phyloP scores from a whole-genome alignment of 1,140 invertebrate species.

The Eriosoma lanigerum region DNA sequence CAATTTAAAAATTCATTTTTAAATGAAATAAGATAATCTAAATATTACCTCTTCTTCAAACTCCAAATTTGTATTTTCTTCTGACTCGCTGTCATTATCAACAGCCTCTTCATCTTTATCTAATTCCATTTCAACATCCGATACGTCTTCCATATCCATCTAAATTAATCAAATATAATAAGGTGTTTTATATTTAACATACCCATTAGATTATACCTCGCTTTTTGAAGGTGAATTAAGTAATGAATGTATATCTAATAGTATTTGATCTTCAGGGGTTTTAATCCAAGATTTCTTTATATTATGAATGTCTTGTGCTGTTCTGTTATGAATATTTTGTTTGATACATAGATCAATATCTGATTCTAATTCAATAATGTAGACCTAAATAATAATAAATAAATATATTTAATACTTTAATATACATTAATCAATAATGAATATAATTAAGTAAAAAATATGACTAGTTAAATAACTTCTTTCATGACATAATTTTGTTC shows the following conservation, averaged over 20 bases:
- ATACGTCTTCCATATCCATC: slow-evolving; percentile 32
- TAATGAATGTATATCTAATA: slow-evolving; percentile 76
- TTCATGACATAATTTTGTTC: no score
- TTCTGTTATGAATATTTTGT: slow-evolving; percentile 82
- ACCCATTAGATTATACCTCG: slow-evolving; percentile 61
- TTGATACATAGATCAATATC: slow-evolving; percentile 75
- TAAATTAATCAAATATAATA: neutral
- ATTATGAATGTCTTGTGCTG: slow-evolving; percentile 75
- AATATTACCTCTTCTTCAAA: slow-evolving; percentile 43
- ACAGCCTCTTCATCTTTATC: slow-evolving; percentile 14
- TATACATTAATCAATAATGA: no score
- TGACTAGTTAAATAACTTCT: no score
- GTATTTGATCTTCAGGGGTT: slow-evolving; percentile 69
- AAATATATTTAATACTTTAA: no score
- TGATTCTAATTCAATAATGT: slow-evolving; percentile 83
- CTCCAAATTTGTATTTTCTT: slow-evolving; percentile 20
- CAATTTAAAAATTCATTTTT: neutral
- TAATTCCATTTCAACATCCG: slow-evolving; percentile 36
- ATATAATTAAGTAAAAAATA: no score
- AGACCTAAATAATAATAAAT: slow-evolving; percentile 66
- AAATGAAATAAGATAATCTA: neutral
- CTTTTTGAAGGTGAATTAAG: slow-evolving; percentile 76
- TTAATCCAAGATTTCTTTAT: slow-evolving; percentile 76
- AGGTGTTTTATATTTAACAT: neutral
- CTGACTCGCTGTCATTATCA: neutral